Evolutionary conservation across 2,113 vertebrate genomes (phyloP), one percentile per base, ranked within the genome.

Genomic region (Pseudolaguvia tuberculata): DNA sequence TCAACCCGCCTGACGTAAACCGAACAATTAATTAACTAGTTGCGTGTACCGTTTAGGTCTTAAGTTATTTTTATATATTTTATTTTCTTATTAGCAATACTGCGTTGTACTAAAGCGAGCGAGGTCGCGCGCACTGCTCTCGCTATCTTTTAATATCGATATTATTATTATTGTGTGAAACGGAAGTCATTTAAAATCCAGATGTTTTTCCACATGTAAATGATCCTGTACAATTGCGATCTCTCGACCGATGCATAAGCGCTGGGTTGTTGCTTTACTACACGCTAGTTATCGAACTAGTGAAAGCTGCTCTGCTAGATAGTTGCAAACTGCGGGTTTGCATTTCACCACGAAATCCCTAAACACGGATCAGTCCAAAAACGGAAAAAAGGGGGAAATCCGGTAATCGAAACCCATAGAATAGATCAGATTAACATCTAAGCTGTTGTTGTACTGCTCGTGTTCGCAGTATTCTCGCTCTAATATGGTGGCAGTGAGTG

Each of bases 401-500:
- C n/a, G 8, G 17, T 39, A 35, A 70, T 25, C 3, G 2, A 5
- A 2, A 58, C 15, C 12, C 12, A 42, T 18, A 7, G 15, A 17
- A 48, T 15, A 18, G 10, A 2, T 62, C 27, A 12, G 23, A 5
- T 47, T 21, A 23, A 47, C 20, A 15, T 76, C 20, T 52, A 59
- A 70, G 6, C n/a, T 50, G 29, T 56, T 73, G 55, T 80, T 59
- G 65, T 58, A 72, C 25, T 57, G 20, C 50, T 76, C 72, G 76
- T 78, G 79, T 78, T 75, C 65, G 42, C n/a, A 29, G 20, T 77
- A 78, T 80, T 83, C 82, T 70, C 80, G 82, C 67, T 83, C 85
- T 87, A 89, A 91, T 86, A 92, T 91, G 90, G 90, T 90, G 87
- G 88, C 88, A 86, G 86, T 80, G 85, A 87, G 87, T 85, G 81